Conservation (phyloP, 2,888 invertebrate genomes). For the Mythimna ferrago region DNA sequence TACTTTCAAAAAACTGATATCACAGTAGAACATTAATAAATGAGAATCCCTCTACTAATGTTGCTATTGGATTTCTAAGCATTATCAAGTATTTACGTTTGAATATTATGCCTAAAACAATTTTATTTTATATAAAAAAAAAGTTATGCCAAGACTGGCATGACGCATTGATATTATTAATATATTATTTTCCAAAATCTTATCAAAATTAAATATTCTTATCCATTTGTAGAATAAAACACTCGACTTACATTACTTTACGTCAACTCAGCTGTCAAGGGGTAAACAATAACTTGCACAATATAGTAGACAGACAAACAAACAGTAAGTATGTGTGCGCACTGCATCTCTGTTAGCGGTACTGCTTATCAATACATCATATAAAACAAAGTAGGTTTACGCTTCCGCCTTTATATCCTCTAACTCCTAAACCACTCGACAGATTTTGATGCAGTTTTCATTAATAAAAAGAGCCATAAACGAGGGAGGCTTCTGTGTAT, state of each 20-base stretch:
- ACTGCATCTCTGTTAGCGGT: neutral
- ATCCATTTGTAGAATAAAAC: slow-evolving; percentile 30
- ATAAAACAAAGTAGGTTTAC: no score
- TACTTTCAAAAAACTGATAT: slow-evolving; percentile 26
- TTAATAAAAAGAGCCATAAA: no score
- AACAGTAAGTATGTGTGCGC: neutral
- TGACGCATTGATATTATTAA: neutral
- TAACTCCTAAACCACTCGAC: no score
- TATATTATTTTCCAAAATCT: slow-evolving; percentile 8
- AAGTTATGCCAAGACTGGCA: slow-evolving; percentile 11
- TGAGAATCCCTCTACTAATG: slow-evolving; percentile 11
- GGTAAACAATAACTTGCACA: slow-evolving; percentile 11
- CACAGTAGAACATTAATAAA: slow-evolving; percentile 53
- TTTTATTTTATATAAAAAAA: neutral
- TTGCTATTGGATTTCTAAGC: slow-evolving; percentile 27
- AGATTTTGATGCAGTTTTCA: no score
- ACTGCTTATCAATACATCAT: neutral
- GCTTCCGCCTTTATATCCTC: no score
- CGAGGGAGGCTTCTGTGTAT: no score
- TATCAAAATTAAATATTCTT: slow-evolving; percentile 20
- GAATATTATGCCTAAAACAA: slow-evolving; percentile 16
- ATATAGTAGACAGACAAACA: slow-evolving; percentile 7
- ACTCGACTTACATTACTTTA: slow-evolving; percentile 31
- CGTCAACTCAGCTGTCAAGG: slow-evolving; percentile 28
- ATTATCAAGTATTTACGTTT: neutral